Evolutionary conservation across 2,113 vertebrate genomes (phyloP).

Genomic region (Martes martes): DNA sequence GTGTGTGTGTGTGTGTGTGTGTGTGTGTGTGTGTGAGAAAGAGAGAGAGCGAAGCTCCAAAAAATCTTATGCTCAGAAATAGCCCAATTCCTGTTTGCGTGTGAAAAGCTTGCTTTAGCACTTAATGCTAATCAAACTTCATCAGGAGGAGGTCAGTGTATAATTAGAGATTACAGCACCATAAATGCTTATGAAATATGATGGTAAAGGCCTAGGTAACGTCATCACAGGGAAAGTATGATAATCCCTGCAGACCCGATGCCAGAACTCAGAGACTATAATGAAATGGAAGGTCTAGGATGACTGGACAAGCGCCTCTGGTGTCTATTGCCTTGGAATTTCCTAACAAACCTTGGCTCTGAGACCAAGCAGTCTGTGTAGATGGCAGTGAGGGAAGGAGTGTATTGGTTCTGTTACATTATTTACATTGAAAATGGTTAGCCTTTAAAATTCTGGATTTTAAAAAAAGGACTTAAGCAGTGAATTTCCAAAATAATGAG

Average conservation of each 20-base stretch:
- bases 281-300: slow-evolving; percentile 34
- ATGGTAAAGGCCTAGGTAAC: background rate
- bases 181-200: background rate
- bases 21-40: background rate
- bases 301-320: background rate
- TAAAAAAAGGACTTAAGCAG: background rate
- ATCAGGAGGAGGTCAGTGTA: background rate
- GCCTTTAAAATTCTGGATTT: background rate
- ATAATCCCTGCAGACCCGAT: background rate
- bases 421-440: background rate
- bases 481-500: background rate
- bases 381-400: background rate
- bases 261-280: background rate
- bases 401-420: background rate
- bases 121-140: slow-evolving; percentile 6
- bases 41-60: background rate
- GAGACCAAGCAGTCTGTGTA: background rate
- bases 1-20: background rate
- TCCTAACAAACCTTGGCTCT: background rate
- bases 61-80: slow-evolving; percentile 30
- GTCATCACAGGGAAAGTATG: background rate
- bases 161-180: background rate
- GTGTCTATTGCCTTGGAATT: background rate
- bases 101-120: slow-evolving; percentile 20
- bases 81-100: background rate